Evolutionary conservation across 2,888 invertebrate genomes (phyloP).

Genomic region (Eupithecia subumbrata): DNA sequence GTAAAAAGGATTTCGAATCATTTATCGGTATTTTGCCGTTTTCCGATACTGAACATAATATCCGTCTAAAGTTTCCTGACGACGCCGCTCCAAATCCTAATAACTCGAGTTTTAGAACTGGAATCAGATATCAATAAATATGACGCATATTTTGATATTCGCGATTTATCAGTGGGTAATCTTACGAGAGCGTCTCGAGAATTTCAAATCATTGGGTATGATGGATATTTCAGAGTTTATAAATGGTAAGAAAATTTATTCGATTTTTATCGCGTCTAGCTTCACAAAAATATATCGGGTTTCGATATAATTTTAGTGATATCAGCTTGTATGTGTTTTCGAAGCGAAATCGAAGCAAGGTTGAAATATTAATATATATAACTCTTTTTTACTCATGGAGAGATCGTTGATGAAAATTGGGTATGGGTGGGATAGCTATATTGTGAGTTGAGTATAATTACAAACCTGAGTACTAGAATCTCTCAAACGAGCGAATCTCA

Average conservation of each 20-base stretch:
- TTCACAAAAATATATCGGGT: slow-evolving; percentile 3
- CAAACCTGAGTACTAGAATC: neutral
- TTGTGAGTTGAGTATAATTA: neutral
- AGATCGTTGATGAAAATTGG: neutral
- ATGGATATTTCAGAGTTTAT: slow-evolving; percentile 26
- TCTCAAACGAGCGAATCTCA: neutral
- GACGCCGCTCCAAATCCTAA: slow-evolving; percentile 33
- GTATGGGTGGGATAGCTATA: neutral
- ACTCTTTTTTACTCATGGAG: neutral
- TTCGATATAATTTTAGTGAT: neutral
- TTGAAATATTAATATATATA: neutral
- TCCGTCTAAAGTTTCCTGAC: slow-evolving; percentile 34
- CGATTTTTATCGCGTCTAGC: slow-evolving; percentile 16
- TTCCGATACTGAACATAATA: slow-evolving; percentile 28
- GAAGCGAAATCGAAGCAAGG: neutral
- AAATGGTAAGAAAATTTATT: slow-evolving; percentile 21
- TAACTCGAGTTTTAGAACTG: slow-evolving; percentile 32
- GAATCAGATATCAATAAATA: slow-evolving; percentile 37
- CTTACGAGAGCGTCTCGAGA: slow-evolving; percentile 20
- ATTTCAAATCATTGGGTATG: slow-evolving; percentile 22
- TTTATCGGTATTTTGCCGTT: slow-evolving; percentile 12
- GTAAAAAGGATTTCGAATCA: slow-evolving; percentile 14
- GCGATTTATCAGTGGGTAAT: slow-evolving; percentile 30
- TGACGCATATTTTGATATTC: slow-evolving; percentile 29
- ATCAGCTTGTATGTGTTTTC: neutral